Evolutionary conservation across 2,113 vertebrate genomes (phyloP).

Genomic region (Benitochromis conjunctus): DNA sequence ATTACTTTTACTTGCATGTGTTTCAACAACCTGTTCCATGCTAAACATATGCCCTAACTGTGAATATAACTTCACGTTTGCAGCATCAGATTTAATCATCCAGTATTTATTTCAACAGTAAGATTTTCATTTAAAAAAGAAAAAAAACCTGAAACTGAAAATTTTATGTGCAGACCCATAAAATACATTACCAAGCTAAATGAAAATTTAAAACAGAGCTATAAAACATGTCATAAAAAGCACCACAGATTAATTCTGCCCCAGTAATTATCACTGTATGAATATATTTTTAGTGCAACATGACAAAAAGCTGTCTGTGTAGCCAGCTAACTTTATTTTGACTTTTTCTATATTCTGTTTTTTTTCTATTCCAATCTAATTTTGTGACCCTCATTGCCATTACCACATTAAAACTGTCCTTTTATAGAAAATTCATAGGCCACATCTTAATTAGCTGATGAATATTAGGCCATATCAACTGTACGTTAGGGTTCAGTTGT

Average conservation of each 20-base stretch:
- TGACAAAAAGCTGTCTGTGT: background rate
- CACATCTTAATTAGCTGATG: background rate
- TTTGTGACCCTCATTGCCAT: background rate
- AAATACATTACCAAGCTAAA: background rate
- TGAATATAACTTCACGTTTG: background rate
- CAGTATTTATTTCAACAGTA: background rate
- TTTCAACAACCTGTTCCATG: background rate
- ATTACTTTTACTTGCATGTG: background rate
- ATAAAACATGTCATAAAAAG: background rate
- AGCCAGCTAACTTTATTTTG: background rate
- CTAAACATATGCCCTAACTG: background rate
- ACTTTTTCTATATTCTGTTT: background rate
- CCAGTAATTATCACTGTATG: background rate
- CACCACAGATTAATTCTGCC: background rate
- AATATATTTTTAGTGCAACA: background rate
- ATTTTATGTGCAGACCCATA: background rate
- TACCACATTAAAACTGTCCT: background rate
- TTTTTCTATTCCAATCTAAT: background rate
- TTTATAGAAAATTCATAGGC: background rate
- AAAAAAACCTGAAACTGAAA: background rate
- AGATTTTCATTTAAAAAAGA: background rate
- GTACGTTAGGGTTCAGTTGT: background rate
- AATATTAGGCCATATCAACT: background rate
- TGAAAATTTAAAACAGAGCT: background rate
- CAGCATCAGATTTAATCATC: background rate